Evolutionary conservation across 2,888 invertebrate genomes (phyloP), one percentile per base, ranked within the genome.

Genomic region (Coleophora flavipennella): DNA sequence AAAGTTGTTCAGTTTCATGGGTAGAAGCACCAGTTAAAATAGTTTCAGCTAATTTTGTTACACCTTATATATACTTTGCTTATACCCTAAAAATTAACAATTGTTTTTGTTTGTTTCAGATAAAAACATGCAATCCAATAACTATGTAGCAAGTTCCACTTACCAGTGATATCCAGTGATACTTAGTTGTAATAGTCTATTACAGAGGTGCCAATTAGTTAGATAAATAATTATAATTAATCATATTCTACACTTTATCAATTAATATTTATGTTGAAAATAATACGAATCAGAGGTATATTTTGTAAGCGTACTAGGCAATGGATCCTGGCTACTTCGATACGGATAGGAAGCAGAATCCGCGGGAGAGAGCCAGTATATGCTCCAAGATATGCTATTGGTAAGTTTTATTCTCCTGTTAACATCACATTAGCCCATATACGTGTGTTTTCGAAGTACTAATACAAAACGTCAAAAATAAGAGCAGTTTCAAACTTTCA

Each of bases 381-480:
- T 51, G 92, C 14, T 91, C 92, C 3, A 84, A 88, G 48, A 69
- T 89, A 53, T 87, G 87, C 44, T 92, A 88, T 67, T 88, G 89
- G 92, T 93, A 72, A 80, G 89, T 86, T 12, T 35, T 27, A 20
- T 20, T 20, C 6, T 4, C 20, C 20, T 20, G n/a, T 20, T 20
- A 20, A 4, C 6, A 20, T 20, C 6, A 20, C n/a, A n/a, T n/a
- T n/a, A n/a, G n/a, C n/a, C n/a, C n/a, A n/a, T n/a, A n/a, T n/a
- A n/a, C n/a, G n/a, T n/a, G n/a, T n/a, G n/a, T n/a, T n/a, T n/a
- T n/a, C n/a, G n/a, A n/a, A n/a, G n/a, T n/a, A n/a, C n/a, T n/a
- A n/a, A n/a, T n/a, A n/a, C n/a, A n/a, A n/a, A n/a, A n/a, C n/a
- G n/a, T n/a, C n/a, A n/a, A n/a, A n/a, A n/a, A n/a, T n/a, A n/a